Base-by-base conservation (phyloP, 2,888 invertebrate species). In the Punctoribates punctum region DNA sequence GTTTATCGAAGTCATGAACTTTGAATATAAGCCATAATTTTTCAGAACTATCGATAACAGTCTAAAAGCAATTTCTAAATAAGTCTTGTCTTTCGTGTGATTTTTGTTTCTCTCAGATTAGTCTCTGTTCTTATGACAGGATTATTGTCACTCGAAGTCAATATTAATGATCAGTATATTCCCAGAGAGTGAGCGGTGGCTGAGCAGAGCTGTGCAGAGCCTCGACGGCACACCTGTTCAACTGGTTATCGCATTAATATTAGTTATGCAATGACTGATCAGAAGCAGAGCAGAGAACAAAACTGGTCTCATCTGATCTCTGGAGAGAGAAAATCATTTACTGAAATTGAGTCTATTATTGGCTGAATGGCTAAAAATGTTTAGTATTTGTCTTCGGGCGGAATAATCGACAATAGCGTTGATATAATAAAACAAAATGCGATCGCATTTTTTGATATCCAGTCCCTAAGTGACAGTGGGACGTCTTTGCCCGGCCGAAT, bases 111-210 rank as follows among this genome's bases (percentile, higher is more conserved):
- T 54, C 6, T 54, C 5, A 6, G 17, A 11, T 54, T 17, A 6
- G 5, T 54, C 17, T 20, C 20, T 54, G 8, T 17, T n/a, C 54
- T 54, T 54, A 20, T 17, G 54, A 54, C 54, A 54, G 54, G 54
- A 54, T 54, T 54, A 54, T 54, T 54, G 54, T 54, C 54, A 54
- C 54, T 54, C 20, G n/a, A 54, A 54, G 54, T 54, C 54, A 54
- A 54, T 54, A 54, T 54, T 54, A 54, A 54, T 54, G 54, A 54
- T 54, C n/a, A 54, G 9, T 17, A 54, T 54, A 54, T 54, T 54
- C 54, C 17, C 54, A 54, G 11, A 11, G n/a, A n/a, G n/a, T n/a
- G n/a, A n/a, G n/a, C n/a, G n/a, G n/a, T n/a, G n/a, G n/a, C n/a
- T n/a, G n/a, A n/a, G n/a, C n/a, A n/a, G n/a, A n/a, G n/a, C n/a